Evolutionary conservation across 2,888 invertebrate species (phyloP), one percentile per base, ranked within the genome.

Genomic region (Cryptops parisi): DNA sequence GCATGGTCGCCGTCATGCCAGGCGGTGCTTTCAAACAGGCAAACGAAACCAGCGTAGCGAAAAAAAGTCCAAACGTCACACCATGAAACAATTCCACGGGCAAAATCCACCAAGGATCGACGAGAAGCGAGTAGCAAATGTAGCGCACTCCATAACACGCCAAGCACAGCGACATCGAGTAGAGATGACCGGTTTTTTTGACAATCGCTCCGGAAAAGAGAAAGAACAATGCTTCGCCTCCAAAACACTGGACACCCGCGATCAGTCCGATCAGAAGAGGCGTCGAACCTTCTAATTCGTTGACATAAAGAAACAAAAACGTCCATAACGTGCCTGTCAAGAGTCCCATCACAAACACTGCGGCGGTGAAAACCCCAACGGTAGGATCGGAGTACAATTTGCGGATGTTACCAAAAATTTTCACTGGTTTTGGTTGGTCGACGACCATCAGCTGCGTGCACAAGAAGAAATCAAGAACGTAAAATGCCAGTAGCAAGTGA

Each of bases 21-120:
- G 81, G 77, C 1, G 87, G 86, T 1, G 89, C 82, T 1, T 86
- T 78, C 57, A 82, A 78, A 64, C 81, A 84, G 0, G 88, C 88
- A 68, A 88, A 90, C 0, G 87, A 85, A 19, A 87, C 81, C 84
- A 89, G 86, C 12, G 86, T 82, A 15, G 59, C 78, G 64, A 89
- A 90, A 63, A 85, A 85, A 65, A 90, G 76, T 21, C 91, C 91
- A 66, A 86, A 85, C 0, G 90, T 88, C 22, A 91, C 71, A 1
- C 93, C 90, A 68, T 93, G 89, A 6, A 85, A 70, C 56, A 89
- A 68, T 68, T 94, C 94, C 50, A 93, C 78, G 0, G 87, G 81
- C 55, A 94, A 72, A 46, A 84, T 79, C 73, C 78, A 79, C 89
- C 90, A 90, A 0, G 87, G 81, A 68, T 88, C 80, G 1, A 73